phyloP scores from a whole-genome alignment of 2,797 vertebrate species.

The Taeniopygia guttata region DNA sequence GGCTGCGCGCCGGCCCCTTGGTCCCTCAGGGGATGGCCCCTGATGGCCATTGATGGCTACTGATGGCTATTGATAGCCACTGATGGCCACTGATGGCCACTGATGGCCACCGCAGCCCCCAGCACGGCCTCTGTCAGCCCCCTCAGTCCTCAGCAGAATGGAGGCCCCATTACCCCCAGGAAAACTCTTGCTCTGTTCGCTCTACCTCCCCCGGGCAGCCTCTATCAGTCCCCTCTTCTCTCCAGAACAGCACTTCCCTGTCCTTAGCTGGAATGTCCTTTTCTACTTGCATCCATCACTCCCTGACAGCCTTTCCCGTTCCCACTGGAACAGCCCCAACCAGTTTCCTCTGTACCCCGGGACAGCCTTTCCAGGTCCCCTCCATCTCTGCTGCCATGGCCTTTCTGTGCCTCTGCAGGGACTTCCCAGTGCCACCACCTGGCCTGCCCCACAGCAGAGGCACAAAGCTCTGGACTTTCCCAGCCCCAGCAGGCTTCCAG shows the following conservation, averaged over 20 bases:
- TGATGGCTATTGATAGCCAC: too few relatives aligned
- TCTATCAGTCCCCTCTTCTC: too few relatives aligned
- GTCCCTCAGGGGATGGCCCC: not conserved
- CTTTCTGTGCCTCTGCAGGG: not conserved
- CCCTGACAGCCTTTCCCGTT: too few relatives aligned
- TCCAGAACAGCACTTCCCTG: too few relatives aligned
- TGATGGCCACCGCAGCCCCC: fast-evolving
- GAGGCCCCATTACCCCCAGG: too few relatives aligned
- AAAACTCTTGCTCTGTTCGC: not conserved
- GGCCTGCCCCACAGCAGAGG: fast-evolving
- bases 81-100: fast-evolving
- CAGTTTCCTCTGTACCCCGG: not conserved
- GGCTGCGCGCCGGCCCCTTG: fast-evolving
- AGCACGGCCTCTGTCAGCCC: fast-evolving
- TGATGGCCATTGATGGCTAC: too few relatives aligned
- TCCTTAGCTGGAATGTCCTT: not conserved
- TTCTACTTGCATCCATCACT: not conserved
- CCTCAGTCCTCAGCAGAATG: not conserved
- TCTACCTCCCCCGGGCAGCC: too few relatives aligned
- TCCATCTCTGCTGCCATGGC: fast-evolving
- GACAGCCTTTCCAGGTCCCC: fast-evolving
- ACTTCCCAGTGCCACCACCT: not conserved
- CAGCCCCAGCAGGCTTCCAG: fast-evolving
- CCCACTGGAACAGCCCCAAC: not conserved
- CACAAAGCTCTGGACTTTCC: not conserved